phyloP scores from a whole-genome alignment of 2,113 vertebrate species.

The Carlito syrichta region DNA sequence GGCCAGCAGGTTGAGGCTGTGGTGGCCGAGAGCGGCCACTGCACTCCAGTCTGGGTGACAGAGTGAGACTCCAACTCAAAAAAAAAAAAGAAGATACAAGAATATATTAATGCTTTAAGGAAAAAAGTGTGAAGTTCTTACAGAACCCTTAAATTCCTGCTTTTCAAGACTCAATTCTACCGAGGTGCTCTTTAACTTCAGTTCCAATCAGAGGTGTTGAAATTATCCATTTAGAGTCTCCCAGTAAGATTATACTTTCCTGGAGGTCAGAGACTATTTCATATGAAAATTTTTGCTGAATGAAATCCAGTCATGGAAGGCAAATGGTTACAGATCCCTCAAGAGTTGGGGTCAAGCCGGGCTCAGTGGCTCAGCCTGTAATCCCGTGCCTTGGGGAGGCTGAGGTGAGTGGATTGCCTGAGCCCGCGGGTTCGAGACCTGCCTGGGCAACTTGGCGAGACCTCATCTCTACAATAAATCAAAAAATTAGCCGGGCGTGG shows the following conservation, averaged over 20 bases:
- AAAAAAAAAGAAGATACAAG: too few relatives aligned
- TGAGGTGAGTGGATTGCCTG: too few relatives aligned
- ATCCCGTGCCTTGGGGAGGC: too few relatives aligned
- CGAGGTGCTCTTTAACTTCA: neutral
- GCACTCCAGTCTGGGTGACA: too few relatives aligned
- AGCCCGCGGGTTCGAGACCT: too few relatives aligned
- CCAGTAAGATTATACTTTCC: neutral
- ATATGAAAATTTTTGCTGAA: neutral
- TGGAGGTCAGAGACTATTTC: neutral
- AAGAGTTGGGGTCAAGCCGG: neutral
- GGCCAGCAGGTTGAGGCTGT: too few relatives aligned
- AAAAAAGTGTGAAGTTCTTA: neutral
- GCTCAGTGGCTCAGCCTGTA: too few relatives aligned
- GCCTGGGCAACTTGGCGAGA: too few relatives aligned
- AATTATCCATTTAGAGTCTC: neutral
- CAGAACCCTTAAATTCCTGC: neutral
- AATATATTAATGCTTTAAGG: conserved; percentile 3
- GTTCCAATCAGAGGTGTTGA: neutral
- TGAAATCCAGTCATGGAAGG: neutral
- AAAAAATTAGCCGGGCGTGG: too few relatives aligned
- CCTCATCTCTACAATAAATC: too few relatives aligned
- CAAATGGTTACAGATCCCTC: neutral
- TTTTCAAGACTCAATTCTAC: neutral
- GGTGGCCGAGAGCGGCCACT: too few relatives aligned
- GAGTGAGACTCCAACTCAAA: too few relatives aligned